Evolutionary conservation across 2,797 vertebrate genomes (phyloP).

Genomic region (Glossophaga mutica): DNA sequence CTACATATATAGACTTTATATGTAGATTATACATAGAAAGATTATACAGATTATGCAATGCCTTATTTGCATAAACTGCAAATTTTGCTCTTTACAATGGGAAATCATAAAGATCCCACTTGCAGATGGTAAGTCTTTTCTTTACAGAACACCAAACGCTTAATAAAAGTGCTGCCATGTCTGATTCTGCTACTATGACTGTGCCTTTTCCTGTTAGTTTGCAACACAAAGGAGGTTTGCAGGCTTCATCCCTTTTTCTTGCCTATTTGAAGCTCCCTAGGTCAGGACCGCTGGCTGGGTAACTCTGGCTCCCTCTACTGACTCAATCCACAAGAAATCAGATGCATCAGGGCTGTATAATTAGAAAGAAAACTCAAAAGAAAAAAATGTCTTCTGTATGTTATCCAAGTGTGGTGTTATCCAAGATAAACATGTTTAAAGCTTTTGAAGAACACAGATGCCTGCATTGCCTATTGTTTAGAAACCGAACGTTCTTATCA

Average conservation of each 20-base stretch:
- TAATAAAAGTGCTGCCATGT: not conserved
- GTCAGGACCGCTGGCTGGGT: not conserved
- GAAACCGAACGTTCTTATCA: not conserved
- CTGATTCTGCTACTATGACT: not conserved
- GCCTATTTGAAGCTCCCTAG: not conserved
- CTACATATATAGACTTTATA: not conserved
- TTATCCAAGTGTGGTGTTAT: not conserved
- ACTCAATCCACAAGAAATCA: not conserved
- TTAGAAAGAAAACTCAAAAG: not conserved
- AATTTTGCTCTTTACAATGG: not conserved
- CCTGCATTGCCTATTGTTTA: not conserved
- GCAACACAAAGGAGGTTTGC: not conserved
- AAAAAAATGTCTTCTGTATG: not conserved
- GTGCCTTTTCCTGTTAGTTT: not conserved
- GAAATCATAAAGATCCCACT: not conserved
- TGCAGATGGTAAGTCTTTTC: not conserved
- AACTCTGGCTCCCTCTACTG: conserved; percentile 68
- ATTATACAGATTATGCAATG: not conserved
- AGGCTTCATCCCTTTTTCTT: not conserved
- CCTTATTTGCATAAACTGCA: not conserved
- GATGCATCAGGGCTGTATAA: not conserved
- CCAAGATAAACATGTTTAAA: not conserved
- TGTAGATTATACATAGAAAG: not conserved
- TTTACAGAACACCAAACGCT: not conserved
- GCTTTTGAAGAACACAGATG: not conserved